phyloP scores from a whole-genome alignment of 2,797 vertebrate genomes.

The Catharus ustulatus region DNA sequence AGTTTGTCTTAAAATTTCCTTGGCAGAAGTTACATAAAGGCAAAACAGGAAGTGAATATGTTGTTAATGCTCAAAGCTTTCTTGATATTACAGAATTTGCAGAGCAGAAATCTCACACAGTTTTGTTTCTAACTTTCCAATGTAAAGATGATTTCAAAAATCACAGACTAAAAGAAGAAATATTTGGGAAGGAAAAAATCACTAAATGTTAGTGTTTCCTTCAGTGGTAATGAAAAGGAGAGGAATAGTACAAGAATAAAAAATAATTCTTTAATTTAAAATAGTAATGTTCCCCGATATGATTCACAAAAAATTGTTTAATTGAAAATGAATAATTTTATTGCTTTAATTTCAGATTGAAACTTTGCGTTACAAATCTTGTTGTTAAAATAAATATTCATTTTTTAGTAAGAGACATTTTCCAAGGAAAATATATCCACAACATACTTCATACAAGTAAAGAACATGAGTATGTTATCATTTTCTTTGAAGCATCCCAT shows the following conservation, averaged over 20 bases:
- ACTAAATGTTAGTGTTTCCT: neutral
- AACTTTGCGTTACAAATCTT: neutral
- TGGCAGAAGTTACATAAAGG: neutral
- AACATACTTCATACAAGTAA: neutral
- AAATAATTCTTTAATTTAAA: neutral
- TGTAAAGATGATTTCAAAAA: neutral
- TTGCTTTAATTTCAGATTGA: neutral
- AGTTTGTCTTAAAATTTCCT: neutral
- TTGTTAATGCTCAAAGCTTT: neutral
- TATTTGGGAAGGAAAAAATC: neutral
- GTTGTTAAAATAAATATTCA: neutral
- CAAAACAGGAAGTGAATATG: neutral
- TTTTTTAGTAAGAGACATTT: neutral
- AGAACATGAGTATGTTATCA: neutral
- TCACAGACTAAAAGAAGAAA: neutral
- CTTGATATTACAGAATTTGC: neutral
- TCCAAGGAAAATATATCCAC: neutral
- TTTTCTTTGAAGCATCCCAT: neutral
- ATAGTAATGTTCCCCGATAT: neutral
- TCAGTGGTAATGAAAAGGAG: neutral
- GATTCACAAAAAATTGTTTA: neutral
- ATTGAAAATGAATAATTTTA: neutral
- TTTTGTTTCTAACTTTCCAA: neutral
- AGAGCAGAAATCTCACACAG: neutral
- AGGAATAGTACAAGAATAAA: neutral